A percentile compares a stretch with the other conserved stretches of the same genome.
phyloP scores from a whole-genome alignment of 2,113 vertebrate species.

The Chloebia gouldiae region DNA sequence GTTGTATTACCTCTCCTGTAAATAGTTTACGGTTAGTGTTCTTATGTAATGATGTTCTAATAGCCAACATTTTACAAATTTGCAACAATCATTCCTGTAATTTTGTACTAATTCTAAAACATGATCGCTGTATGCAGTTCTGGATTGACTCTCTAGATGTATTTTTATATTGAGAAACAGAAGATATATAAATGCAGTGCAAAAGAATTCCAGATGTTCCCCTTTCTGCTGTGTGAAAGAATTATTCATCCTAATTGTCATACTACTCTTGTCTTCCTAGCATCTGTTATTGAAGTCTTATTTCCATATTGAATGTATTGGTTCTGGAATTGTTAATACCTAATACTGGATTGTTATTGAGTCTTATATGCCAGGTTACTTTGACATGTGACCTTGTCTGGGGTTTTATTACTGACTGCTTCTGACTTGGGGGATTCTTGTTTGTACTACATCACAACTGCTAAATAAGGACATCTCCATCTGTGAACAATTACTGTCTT shows the following conservation, averaged over 20 bases:
- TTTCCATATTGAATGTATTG: neutral
- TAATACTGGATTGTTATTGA: neutral
- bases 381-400: neutral
- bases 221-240: conserved; percentile 18
- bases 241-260: conserved; percentile 26
- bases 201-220: conserved; percentile 21
- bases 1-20: conserved; percentile 71
- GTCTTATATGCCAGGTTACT: neutral
- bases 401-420: neutral
- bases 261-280: neutral
- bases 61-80: conserved; percentile 42
- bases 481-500: neutral
- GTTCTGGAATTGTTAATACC: neutral
- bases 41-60: conserved; percentile 63
- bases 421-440: neutral
- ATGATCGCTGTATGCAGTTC: neutral
- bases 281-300: neutral
- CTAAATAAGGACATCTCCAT: neutral
- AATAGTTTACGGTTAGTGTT: conserved; percentile 50
- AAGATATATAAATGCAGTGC: conserved; percentile 9
- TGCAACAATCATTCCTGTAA: conserved; percentile 67
- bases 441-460: neutral
- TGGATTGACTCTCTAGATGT: conserved; percentile 27
- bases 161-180: conserved; percentile 56
- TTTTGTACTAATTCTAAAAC: conserved; percentile 60